Percentiles rank a stretch among this genome's conserved stretches.
Evolutionary conservation across 2,888 invertebrate genomes (phyloP).

Genomic region (Ectemnius cavifrons): DNA sequence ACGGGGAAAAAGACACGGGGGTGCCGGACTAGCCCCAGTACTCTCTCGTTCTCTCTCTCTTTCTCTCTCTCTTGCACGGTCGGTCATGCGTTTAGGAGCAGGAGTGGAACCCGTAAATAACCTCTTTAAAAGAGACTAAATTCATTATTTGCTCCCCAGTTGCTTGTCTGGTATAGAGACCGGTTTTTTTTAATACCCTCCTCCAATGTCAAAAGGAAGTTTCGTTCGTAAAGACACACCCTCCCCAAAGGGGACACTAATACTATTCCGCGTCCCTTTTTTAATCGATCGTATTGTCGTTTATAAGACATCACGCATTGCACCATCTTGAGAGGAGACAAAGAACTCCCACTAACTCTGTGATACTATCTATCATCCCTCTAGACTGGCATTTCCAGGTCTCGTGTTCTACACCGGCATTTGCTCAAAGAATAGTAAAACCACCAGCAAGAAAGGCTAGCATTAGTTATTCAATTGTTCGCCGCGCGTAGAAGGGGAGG

Average conservation of each 20-base stretch:
- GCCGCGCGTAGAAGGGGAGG: too few species aligned
- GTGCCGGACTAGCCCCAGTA: conserved; percentile 10
- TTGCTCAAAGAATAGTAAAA: too few species aligned
- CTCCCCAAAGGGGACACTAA: background rate
- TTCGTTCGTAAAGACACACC: conserved; percentile 36
- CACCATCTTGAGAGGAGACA: too few species aligned
- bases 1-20: conserved; percentile 46
- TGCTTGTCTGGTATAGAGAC: conserved; percentile 33
- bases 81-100: conserved; percentile 59
- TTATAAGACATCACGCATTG: too few species aligned
- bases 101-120: conserved; percentile 63
- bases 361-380: too few species aligned
- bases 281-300: conserved; percentile 8
- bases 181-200: conserved; percentile 41
- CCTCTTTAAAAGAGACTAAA: conserved; percentile 64
- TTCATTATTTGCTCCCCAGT: conserved; percentile 58
- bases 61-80: conserved; percentile 45
- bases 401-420: too few species aligned
- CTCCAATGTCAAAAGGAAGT: conserved; percentile 44
- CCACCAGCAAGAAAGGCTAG: too few species aligned
- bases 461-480: too few species aligned
- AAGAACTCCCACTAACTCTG: too few species aligned
- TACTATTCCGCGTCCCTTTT: conserved; percentile 23
- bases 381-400: too few species aligned
- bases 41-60: background rate